Evolutionary conservation across 2,113 vertebrate genomes (phyloP).

Genomic region (Myocastor coypus): DNA sequence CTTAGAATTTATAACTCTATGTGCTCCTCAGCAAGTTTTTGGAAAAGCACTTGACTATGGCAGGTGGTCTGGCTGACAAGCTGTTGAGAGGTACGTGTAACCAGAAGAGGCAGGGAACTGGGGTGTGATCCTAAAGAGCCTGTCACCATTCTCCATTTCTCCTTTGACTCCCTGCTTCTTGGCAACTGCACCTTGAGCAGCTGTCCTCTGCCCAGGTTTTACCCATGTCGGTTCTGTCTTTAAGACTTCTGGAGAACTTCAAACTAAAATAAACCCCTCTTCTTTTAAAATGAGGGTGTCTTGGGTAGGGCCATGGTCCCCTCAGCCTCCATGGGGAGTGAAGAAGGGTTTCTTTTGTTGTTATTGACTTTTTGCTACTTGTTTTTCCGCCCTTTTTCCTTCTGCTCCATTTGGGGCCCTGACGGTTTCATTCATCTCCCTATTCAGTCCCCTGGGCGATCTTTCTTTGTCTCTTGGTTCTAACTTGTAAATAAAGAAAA

Average conservation of each 20-base stretch:
- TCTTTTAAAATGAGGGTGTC: neutral
- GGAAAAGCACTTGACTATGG: neutral
- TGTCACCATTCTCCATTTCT: neutral
- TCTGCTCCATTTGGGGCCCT: conserved; percentile 62
- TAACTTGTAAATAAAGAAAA: conserved; percentile 89
- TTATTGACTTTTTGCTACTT: no score
- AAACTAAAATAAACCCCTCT: neutral
- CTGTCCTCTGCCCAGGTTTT: neutral
- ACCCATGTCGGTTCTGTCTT: neutral
- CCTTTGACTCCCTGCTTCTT: neutral
- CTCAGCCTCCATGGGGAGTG: no score
- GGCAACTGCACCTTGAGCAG: neutral
- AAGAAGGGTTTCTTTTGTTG: no score
- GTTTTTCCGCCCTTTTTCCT: conserved; percentile 57
- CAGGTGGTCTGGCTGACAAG: neutral
- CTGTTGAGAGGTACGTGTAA: neutral
- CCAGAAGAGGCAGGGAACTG: neutral
- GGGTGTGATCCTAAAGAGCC: neutral
- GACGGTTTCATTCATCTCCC: conserved; percentile 74
- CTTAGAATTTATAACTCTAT: neutral
- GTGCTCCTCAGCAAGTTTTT: neutral
- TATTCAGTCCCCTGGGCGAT: conserved; percentile 63
- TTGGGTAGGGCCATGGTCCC: no score
- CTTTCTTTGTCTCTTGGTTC: conserved; percentile 80
- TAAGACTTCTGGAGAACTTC: neutral